Conservation (phyloP, 2,113 vertebrate species). For the Rostratula benghalensis region DNA sequence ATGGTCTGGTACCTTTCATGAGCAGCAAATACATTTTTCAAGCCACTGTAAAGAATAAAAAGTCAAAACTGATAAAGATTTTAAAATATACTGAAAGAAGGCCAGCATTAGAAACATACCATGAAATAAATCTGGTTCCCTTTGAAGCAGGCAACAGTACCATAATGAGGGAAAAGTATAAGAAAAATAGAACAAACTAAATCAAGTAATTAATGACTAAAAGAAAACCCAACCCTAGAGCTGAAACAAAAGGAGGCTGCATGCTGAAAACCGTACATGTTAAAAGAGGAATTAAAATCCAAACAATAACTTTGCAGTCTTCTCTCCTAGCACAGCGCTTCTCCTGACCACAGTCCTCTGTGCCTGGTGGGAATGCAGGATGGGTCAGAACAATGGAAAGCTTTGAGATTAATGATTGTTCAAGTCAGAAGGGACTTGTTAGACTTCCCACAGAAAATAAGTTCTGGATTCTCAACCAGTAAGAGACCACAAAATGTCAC, state of each 20-base stretch:
- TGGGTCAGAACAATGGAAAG: neutral
- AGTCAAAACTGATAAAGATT: neutral
- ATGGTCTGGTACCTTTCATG: neutral
- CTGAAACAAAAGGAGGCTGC: conserved; percentile 2
- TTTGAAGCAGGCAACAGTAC: neutral
- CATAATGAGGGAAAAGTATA: neutral
- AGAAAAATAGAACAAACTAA: neutral
- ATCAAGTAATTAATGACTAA: neutral
- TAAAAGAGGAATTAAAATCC: conserved; percentile 18
- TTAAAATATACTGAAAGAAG: neutral
- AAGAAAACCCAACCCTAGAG: neutral
- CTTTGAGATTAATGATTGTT: conserved; percentile 23
- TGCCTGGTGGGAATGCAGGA: neutral
- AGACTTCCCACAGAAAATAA: conserved; percentile 19
- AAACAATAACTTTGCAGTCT: conserved; percentile 33
- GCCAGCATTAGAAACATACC: neutral
- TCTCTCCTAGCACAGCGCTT: neutral
- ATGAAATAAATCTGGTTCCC: neutral
- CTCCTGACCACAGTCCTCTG: neutral
- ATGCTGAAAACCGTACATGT: neutral
- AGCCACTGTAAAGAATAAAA: conserved; percentile 7
- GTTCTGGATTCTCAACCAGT: neutral
- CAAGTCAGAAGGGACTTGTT: conserved; percentile 6
- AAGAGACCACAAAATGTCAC: conserved; percentile 32
- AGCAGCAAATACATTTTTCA: conserved; percentile 5